Evolutionary conservation across 1,140 invertebrate genomes (phyloP), one percentile per base, ranked within the genome.

Genomic region (Trinorchestia longiramus): DNA sequence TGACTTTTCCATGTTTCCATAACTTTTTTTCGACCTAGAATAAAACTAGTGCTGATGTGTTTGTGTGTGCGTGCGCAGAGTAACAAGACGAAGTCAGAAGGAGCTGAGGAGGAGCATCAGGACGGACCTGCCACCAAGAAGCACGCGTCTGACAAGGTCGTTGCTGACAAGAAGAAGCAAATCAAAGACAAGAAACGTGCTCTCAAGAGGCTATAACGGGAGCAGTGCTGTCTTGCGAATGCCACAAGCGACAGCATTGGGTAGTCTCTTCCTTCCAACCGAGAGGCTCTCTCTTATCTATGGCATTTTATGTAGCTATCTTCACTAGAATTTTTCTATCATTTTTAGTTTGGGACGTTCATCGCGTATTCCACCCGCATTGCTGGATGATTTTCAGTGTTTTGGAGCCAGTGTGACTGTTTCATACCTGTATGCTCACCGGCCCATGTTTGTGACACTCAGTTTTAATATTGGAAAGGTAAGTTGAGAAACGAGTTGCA

Each of bases 131-230:
- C 98, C 97, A 98, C 98, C 28, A 99, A 99, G 97, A 99, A 99
- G 97, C 98, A 98, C 97, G 98, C 98, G 0, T 98, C 98, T 87
- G 98, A 99, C 97, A 98, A 98, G 97, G 98, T 98, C 97, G 97
- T 98, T 95, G 97, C 98, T 62, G 98, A 98, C 43, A 97, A 97
- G 97, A 99, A 98, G 97, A 98, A 98, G 97, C 97, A 98, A 96
- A 97, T 98, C 92, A 98, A 99, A 98, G 98, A 99, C 97, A 99
- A 99, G 97, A 99, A 98, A 97, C 98, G 98, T 97, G 98, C 98
- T 96, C 97, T 99, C 94, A 99, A 99, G 97, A 98, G 98, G 98
- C 98, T 99, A 98, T 99, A 98, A 99, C 92, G 43, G 23, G 43
- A 36, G 92, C 92, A 4, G 4, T 90, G 88, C n/a, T 90, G 88